A percentile compares a stretch with the other conserved stretches of the same genome.
Evolutionary conservation across 2,888 invertebrate species (phyloP).

Genomic region (Lasioglossum zephyrum): DNA sequence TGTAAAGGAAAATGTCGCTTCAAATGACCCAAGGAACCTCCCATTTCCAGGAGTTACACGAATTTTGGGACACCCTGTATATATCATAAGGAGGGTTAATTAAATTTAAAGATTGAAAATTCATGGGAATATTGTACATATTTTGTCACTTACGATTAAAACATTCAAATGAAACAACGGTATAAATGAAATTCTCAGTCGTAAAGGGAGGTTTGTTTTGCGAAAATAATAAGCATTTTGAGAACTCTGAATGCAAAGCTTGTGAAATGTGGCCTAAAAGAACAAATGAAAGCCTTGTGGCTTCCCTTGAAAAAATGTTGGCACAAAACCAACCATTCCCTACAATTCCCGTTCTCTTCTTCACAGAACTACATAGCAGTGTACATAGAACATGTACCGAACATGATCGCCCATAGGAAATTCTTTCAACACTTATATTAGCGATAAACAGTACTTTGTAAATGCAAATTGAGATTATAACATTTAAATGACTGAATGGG

Average conservation of each 20-base stretch:
- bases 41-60: no score
- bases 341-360: background rate
- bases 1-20: no score
- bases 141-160: background rate
- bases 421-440: background rate
- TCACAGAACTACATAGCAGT: background rate
- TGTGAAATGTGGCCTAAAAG: background rate
- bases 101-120: no score
- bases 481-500: background rate
- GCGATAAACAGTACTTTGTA: background rate
- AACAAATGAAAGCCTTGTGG: constrained; percentile 7
- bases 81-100: no score
- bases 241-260: background rate
- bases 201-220: background rate
- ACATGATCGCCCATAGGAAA: background rate
- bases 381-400: background rate
- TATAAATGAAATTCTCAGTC: background rate
- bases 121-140: background rate
- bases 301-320: constrained; percentile 11
- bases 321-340: constrained; percentile 6
- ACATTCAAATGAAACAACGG: background rate
- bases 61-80: no score
- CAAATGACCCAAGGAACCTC: no score
- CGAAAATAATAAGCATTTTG: background rate
- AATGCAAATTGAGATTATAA: background rate